phyloP scores from a whole-genome alignment of 2,888 invertebrate genomes.

The Stenolophus ochropezus region DNA sequence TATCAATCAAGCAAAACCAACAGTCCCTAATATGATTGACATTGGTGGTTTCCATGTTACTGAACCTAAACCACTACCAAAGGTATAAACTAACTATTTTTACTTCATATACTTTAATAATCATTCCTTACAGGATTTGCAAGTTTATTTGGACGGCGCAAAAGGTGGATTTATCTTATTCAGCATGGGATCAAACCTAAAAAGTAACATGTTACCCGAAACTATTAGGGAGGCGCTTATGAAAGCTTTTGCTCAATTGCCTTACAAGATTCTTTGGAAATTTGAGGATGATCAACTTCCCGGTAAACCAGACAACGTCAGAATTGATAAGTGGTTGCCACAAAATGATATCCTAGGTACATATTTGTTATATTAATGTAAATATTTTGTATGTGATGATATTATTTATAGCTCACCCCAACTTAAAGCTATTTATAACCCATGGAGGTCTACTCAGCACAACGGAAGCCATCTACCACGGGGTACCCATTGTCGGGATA shows the following conservation, averaged over 20 bases:
- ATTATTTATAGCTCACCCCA: slow-evolving; percentile 9
- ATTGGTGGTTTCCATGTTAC: slow-evolving; percentile 43
- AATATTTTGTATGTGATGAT: not conserved
- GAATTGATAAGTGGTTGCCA: slow-evolving; percentile 29
- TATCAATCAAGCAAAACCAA: slow-evolving; percentile 14
- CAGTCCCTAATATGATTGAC: slow-evolving; percentile 50
- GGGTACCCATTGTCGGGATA: slow-evolving; percentile 6
- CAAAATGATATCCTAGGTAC: slow-evolving; percentile 25
- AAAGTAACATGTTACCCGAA: slow-evolving; percentile 57
- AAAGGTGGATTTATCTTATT: slow-evolving; percentile 66
- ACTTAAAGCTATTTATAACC: slow-evolving; percentile 6
- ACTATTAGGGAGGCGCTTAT: not conserved
- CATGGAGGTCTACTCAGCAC: slow-evolving; percentile 18
- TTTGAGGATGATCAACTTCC: slow-evolving; percentile 24
- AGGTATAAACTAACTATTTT: not conserved
- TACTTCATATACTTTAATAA: not conserved
- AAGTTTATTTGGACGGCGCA: slow-evolving; percentile 62
- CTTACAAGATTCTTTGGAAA: slow-evolving; percentile 28
- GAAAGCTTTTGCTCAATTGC: not conserved
- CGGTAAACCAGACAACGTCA: slow-evolving; percentile 7
- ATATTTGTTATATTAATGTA: not conserved
- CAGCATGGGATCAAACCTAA: slow-evolving; percentile 66
- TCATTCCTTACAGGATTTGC: slow-evolving; percentile 3
- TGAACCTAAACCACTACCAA: slow-evolving; percentile 33
- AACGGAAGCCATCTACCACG: slow-evolving; percentile 11